A percentile compares a stretch with the other conserved stretches of the same genome.
Conservation (phyloP, 2,888 invertebrate genomes). For the Heliconius hortense region DNA sequence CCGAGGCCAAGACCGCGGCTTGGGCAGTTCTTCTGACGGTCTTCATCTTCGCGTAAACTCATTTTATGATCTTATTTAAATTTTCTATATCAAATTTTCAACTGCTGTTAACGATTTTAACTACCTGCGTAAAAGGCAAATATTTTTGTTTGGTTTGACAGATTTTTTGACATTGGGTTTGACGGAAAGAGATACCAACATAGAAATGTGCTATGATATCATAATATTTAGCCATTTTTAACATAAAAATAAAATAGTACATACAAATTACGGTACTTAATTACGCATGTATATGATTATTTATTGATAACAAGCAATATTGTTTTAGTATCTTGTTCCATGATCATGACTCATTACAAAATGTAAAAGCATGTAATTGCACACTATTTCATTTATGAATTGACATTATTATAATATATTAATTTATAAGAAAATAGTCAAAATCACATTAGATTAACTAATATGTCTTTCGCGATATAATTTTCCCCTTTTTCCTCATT, state of each 20-base stretch:
- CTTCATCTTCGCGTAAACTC: slow-evolving; percentile 69
- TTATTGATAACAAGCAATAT: too few relatives aligned
- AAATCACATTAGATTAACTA: too few relatives aligned
- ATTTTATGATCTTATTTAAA: slow-evolving; percentile 45
- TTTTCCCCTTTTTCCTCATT: too few relatives aligned
- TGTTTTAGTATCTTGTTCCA: too few relatives aligned
- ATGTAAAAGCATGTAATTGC: too few relatives aligned
- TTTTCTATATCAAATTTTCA: background rate
- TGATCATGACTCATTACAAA: too few relatives aligned
- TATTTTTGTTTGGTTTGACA: slow-evolving; percentile 20
- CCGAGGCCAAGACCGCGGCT: slow-evolving; percentile 69
- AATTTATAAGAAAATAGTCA: too few relatives aligned
- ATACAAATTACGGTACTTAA: too few relatives aligned
- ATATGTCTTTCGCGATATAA: too few relatives aligned
- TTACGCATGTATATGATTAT: too few relatives aligned
- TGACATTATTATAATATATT: too few relatives aligned
- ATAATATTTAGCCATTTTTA: background rate
- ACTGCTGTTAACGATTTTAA: slow-evolving; percentile 26
- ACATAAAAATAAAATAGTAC: background rate
- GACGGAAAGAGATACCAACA: background rate
- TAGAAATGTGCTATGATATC: background rate
- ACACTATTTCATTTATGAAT: too few relatives aligned
- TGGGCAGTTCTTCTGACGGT: slow-evolving; percentile 60
- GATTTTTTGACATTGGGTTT: background rate
- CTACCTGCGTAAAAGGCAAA: slow-evolving; percentile 23